phyloP scores from a whole-genome alignment of 2,888 invertebrate species.

The Eueremaeus valkanovi region DNA sequence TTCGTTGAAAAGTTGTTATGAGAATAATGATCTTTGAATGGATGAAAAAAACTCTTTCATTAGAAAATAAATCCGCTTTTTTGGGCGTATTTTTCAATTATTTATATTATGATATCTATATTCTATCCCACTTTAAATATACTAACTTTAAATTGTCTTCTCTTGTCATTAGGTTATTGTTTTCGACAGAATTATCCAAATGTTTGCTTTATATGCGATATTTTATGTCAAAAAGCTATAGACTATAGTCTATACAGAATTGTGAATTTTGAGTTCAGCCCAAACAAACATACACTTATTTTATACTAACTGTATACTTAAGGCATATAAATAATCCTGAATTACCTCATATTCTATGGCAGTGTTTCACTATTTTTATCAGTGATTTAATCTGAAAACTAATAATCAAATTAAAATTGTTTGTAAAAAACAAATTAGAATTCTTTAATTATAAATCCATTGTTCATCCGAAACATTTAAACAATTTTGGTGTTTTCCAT shows the following conservation, averaged over 20 bases:
- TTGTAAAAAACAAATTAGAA: too few species aligned
- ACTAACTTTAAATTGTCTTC: background rate
- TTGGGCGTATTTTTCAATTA: constrained; percentile 13
- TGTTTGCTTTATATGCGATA: background rate
- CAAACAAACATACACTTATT: background rate
- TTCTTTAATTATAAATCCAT: too few species aligned
- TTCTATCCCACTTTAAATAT: too few species aligned
- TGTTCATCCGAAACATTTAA: too few species aligned
- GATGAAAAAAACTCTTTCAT: background rate
- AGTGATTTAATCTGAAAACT: too few species aligned
- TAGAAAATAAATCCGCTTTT: background rate
- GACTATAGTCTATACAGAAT: too few species aligned
- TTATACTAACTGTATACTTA: background rate
- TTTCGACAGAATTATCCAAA: background rate
- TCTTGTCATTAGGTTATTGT: background rate
- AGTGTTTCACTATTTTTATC: too few species aligned
- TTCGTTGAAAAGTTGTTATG: background rate
- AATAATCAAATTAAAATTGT: too few species aligned
- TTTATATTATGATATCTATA: too few species aligned
- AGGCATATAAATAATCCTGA: too few species aligned
- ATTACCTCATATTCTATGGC: too few species aligned
- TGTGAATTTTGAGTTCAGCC: background rate
- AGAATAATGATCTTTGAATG: background rate
- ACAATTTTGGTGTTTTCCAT: too few species aligned
- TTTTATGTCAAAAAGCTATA: background rate